These are phyloP conservation scores for Cheirogaleus major DNA, from an alignment of 2,797 vertebrate species.

Conservation along the genomic window DNA sequence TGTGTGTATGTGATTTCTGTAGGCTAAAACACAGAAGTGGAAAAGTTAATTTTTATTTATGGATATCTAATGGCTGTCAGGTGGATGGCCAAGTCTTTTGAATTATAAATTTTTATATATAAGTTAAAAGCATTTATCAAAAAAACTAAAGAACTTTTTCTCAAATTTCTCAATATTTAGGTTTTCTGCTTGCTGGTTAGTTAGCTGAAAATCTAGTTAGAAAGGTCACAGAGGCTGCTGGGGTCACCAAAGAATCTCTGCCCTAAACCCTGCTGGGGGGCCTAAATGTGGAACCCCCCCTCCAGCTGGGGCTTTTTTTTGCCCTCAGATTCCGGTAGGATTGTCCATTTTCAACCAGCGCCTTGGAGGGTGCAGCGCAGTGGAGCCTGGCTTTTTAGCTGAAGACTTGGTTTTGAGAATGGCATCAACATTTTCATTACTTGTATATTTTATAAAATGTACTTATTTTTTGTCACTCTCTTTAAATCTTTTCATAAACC, in stretches of 20 bases:
- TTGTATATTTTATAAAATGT: background rate
- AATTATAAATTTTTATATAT: background rate
- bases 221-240: background rate
- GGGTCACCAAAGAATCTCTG: background rate
- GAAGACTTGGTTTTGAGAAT: background rate
- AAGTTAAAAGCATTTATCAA: conserved; percentile 23
- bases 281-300: background rate
- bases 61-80: background rate
- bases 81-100: background rate
- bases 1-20: background rate
- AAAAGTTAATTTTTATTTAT: conserved; percentile 36
- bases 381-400: background rate
- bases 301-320: background rate
- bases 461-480: background rate
- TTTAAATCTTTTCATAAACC: background rate
- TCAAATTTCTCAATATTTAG: conserved; percentile 7
- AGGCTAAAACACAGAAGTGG: background rate
- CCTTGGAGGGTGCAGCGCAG: background rate
- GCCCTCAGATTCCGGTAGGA: background rate
- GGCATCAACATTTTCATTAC: background rate
- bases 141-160: conserved; percentile 11
- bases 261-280: background rate
- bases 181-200: background rate
- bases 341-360: background rate
- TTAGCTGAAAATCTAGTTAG: background rate